These are phyloP conservation scores for Cyphotilapia sp. DNA, from an alignment of 2,113 vertebrate genomes.

Conservation along the genomic window DNA sequence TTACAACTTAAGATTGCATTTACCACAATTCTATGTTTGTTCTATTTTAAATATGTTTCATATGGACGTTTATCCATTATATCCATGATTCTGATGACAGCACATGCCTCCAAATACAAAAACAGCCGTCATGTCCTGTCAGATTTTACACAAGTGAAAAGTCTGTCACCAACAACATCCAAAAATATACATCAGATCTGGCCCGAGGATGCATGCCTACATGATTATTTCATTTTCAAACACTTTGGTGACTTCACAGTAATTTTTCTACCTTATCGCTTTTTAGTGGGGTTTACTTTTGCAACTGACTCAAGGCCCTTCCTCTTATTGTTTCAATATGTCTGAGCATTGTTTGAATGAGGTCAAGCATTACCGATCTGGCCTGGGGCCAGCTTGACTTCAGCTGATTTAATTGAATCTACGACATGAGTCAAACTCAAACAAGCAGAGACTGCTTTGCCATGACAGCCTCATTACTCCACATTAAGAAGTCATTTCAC, in stretches of 20 bases:
- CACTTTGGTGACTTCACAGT: conserved; percentile 43
- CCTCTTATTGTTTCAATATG: conserved; percentile 75
- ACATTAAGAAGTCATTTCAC: conserved; percentile 72
- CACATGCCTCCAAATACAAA: not conserved
- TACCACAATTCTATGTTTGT: not conserved
- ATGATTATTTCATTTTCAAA: conserved; percentile 32
- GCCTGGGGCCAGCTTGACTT: conserved; percentile 66
- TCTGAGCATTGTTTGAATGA: conserved; percentile 74
- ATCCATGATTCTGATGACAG: not conserved
- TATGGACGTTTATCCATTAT: not conserved
- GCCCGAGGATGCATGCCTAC: not conserved
- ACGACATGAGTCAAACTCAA: conserved; percentile 73
- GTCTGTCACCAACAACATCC: not conserved
- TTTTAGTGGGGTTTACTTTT: conserved; percentile 65
- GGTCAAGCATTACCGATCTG: conserved; percentile 72
- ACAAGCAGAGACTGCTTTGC: conserved; percentile 69
- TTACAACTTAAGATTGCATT: not conserved
- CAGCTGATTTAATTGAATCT: conserved; percentile 74
- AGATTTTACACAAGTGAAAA: not conserved
- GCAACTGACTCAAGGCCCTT: conserved; percentile 63
- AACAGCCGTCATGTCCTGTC: not conserved
- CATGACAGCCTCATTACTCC: conserved; percentile 72
- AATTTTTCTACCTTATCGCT: conserved; percentile 61
- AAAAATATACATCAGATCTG: not conserved
- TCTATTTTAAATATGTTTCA: not conserved